phyloP scores from a whole-genome alignment of 2,113 vertebrate genomes.

The Psephotus haematonotus region DNA sequence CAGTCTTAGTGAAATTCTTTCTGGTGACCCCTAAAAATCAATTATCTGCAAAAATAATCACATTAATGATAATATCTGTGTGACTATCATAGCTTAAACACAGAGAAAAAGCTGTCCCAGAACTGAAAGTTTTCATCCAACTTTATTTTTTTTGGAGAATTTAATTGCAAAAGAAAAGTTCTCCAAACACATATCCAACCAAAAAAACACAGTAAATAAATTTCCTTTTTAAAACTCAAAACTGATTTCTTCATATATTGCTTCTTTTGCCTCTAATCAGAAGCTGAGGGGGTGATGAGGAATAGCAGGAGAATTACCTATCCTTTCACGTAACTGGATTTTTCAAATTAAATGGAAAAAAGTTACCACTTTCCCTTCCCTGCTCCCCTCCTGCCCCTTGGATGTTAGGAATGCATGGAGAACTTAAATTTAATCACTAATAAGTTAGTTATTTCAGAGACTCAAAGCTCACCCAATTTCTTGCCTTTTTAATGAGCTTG shows the following conservation, averaged over 20 bases:
- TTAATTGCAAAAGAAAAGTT: not conserved
- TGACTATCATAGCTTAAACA: not conserved
- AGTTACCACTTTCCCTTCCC: not conserved
- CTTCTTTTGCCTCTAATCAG: not conserved
- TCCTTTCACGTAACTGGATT: not conserved
- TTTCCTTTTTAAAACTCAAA: not conserved
- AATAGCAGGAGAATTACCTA: not conserved
- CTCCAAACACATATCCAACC: not conserved
- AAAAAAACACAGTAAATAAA: not conserved
- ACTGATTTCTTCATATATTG: not conserved
- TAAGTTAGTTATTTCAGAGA: not conserved
- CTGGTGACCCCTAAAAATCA: not conserved
- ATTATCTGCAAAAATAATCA: not conserved
- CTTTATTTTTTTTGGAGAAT: not conserved
- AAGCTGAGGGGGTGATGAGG: not conserved
- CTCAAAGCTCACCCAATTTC: not conserved
- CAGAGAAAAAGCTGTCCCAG: not conserved
- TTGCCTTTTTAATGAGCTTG: not conserved
- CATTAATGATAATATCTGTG: not conserved
- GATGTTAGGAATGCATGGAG: not conserved
- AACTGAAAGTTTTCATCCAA: not conserved
- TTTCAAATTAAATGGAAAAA: not conserved
- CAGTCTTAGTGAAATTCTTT: not conserved
- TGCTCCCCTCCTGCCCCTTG: not conserved
- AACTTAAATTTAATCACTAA: not conserved